Percentiles rank a stretch among this genome's conserved stretches.
These are phyloP conservation scores for Gasteruption jaculator DNA, from an alignment of 2,888 invertebrate species.

Conservation along the genomic window DNA sequence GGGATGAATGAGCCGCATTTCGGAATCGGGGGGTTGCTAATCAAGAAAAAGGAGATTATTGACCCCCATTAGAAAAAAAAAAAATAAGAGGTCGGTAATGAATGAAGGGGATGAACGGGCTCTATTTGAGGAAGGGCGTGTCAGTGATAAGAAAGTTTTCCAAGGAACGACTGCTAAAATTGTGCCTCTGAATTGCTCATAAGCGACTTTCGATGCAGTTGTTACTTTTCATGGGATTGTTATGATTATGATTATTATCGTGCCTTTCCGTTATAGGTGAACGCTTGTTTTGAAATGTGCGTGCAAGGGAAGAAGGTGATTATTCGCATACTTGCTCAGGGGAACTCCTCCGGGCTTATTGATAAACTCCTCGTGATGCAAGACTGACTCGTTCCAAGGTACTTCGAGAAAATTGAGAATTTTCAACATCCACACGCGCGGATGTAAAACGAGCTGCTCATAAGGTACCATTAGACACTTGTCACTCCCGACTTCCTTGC, in stretches of 20 bases:
- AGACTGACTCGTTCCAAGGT: conserved; percentile 92
- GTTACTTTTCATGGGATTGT: neutral
- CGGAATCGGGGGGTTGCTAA: too few species aligned
- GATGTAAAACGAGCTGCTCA: conserved; percentile 95
- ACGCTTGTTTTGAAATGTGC: conserved; percentile 16
- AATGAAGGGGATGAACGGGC: too few species aligned
- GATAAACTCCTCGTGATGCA: conserved; percentile 96
- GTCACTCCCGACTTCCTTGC: conserved; percentile 71
- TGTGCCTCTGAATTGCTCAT: too few species aligned
- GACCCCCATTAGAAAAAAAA: too few species aligned
- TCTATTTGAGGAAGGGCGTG: too few species aligned
- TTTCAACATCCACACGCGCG: conserved; percentile 80
- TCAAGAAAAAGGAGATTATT: too few species aligned
- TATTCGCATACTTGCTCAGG: conserved; percentile 78
- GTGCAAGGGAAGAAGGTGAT: conserved; percentile 2
- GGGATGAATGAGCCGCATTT: too few species aligned
- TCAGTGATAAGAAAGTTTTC: too few species aligned
- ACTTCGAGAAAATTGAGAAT: conserved; percentile 86
- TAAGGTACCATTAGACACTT: conserved; percentile 91
- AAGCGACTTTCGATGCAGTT: too few species aligned
- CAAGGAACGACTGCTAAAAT: too few species aligned
- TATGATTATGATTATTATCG: neutral
- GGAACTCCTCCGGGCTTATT: conserved; percentile 93
- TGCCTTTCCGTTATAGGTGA: conserved; percentile 2
- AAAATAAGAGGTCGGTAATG: too few species aligned